phyloP scores from a whole-genome alignment of 1,140 invertebrate genomes.

The Orchestia grillus region DNA sequence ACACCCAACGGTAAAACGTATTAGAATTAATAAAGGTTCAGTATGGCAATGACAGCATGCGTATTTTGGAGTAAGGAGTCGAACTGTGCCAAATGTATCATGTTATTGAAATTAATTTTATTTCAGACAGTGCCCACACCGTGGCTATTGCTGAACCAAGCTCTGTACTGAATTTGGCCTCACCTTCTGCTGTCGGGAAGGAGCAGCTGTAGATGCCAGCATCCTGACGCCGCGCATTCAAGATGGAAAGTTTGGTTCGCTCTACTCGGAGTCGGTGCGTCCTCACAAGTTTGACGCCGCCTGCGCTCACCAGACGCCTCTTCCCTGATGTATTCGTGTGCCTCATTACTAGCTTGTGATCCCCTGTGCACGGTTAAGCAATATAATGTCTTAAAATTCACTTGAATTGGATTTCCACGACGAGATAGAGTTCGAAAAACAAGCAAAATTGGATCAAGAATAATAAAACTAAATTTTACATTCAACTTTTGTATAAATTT shows the following conservation, averaged over 20 bases:
- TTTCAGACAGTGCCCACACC: no score
- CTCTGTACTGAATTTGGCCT: no score
- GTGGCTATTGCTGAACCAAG: no score
- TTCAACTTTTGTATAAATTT: background rate
- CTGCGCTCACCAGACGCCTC: slow-evolving; percentile 59
- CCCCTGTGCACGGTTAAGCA: background rate
- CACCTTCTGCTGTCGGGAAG: slow-evolving; percentile 60
- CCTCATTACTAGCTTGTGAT: slow-evolving; percentile 52
- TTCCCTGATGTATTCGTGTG: slow-evolving; percentile 41
- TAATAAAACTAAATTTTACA: background rate
- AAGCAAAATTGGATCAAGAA: background rate
- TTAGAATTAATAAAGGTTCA: no score
- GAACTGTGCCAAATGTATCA: no score
- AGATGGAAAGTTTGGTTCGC: slow-evolving; percentile 59
- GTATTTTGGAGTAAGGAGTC: no score
- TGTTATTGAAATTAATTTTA: no score
- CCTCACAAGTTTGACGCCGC: slow-evolving; percentile 57
- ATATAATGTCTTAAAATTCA: background rate
- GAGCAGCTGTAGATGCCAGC: slow-evolving; percentile 62
- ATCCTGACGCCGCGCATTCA: slow-evolving; percentile 58
- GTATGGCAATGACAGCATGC: no score
- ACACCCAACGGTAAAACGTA: no score
- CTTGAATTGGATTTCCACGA: background rate
- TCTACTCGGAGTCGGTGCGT: slow-evolving; percentile 59
- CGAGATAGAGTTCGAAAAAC: background rate